phyloP scores from a whole-genome alignment of 2,113 vertebrate species.

The Alligator mississippiensis region DNA sequence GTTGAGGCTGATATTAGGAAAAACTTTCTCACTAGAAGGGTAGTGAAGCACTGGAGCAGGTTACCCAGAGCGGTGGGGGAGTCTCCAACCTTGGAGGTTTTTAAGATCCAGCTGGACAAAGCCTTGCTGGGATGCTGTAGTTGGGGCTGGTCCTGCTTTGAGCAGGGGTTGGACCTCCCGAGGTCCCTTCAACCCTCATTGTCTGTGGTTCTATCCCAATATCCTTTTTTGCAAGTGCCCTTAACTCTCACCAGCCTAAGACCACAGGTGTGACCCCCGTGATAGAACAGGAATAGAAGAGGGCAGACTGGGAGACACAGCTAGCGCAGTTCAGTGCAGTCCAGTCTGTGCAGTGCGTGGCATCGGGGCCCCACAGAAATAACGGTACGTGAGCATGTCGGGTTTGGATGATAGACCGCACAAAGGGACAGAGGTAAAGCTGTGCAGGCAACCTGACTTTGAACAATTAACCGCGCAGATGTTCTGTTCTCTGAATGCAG shows the following conservation, averaged over 20 bases:
- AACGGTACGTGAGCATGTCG: background rate
- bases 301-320: slow-evolving; percentile 67
- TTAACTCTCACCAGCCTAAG: slow-evolving; percentile 72
- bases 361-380: background rate
- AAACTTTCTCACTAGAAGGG: too few relatives aligned
- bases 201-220: background rate
- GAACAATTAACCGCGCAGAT: background rate
- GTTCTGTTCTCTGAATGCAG: background rate
- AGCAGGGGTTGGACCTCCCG: too few relatives aligned
- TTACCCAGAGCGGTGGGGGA: too few relatives aligned
- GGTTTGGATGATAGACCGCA: slow-evolving; percentile 34
- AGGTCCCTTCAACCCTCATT: too few relatives aligned
- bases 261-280: slow-evolving; percentile 42
- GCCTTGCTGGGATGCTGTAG: too few relatives aligned
- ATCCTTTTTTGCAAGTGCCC: slow-evolving; percentile 43
- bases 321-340: slow-evolving; percentile 53
- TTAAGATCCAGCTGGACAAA: too few relatives aligned
- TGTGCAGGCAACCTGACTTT: background rate
- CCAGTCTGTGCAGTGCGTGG: slow-evolving; percentile 42
- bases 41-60: too few relatives aligned
- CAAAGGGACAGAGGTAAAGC: slow-evolving; percentile 36
- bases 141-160: too few relatives aligned
- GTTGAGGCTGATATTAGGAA: too few relatives aligned
- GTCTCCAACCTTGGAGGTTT: too few relatives aligned
- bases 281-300: slow-evolving; percentile 38